Percentiles rank a stretch among this genome's conserved stretches.
These are phyloP conservation scores for Brachionus plicatilis DNA, from an alignment of 1,140 invertebrate species.

Conservation along the genomic window DNA sequence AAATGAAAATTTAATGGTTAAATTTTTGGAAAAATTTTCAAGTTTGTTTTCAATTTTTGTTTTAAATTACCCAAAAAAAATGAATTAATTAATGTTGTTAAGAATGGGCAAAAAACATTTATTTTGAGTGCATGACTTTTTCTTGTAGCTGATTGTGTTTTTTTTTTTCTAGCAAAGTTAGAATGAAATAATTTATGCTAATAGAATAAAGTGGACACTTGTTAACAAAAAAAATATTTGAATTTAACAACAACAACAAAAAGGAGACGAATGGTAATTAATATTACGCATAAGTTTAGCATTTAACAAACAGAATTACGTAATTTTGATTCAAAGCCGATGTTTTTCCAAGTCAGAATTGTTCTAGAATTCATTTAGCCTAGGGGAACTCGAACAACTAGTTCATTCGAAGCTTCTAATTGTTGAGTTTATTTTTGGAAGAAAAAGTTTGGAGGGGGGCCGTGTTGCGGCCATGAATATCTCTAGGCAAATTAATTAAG, in stretches of 20 bases:
- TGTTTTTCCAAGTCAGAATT: not conserved
- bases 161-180: too few relatives aligned
- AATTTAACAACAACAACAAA: not conserved
- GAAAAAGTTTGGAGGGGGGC: not conserved
- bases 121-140: too few relatives aligned
- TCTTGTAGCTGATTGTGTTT: too few relatives aligned
- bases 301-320: not conserved
- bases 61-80: too few relatives aligned
- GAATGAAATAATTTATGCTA: too few relatives aligned
- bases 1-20: too few relatives aligned
- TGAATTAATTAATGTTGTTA: too few relatives aligned
- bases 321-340: not conserved
- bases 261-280: not conserved
- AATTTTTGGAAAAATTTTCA: too few relatives aligned
- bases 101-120: too few relatives aligned
- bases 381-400: not conserved
- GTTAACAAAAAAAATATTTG: too few relatives aligned
- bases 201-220: too few relatives aligned
- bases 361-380: not conserved
- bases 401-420: not conserved
- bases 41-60: too few relatives aligned
- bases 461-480: not conserved
- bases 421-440: not conserved
- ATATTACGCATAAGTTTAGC: not conserved
- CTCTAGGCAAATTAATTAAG: slow-evolving; percentile 24